Evolutionary conservation across 2,888 invertebrate species (phyloP).

Genomic region (Molanna angustata): DNA sequence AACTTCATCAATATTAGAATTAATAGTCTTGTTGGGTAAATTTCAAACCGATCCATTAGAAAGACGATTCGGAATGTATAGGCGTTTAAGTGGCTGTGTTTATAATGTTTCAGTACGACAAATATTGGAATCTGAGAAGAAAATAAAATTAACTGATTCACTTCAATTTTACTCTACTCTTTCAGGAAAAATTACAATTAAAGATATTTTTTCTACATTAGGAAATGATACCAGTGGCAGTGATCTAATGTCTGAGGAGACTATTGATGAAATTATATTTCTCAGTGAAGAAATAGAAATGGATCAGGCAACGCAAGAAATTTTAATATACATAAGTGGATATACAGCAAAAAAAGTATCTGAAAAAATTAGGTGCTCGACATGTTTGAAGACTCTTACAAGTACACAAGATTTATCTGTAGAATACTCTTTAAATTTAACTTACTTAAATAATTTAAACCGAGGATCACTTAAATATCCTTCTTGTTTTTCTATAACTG

Average conservation of each 20-base stretch:
- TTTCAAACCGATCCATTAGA: not conserved
- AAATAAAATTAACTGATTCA: not conserved
- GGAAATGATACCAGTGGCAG: not conserved
- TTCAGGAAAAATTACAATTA: not conserved
- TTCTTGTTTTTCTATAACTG: not conserved
- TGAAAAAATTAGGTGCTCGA: not conserved
- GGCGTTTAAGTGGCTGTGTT: not conserved
- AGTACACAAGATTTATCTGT: not conserved
- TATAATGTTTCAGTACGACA: not conserved
- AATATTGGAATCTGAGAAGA: not conserved
- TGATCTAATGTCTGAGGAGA: not conserved
- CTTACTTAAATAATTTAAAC: not conserved
- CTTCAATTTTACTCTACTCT: not conserved
- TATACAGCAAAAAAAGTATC: not conserved
- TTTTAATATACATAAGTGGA: not conserved
- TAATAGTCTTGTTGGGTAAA: not conserved
- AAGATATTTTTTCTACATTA: not conserved
- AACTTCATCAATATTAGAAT: no score
- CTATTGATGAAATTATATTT: not conserved
- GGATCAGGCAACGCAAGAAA: not conserved
- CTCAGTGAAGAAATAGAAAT: not conserved
- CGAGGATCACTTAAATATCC: not conserved
- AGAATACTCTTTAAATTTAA: not conserved
- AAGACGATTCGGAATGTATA: not conserved
- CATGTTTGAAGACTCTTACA: not conserved